Evolutionary conservation across 2,113 vertebrate species (phyloP).

Genomic region (Sander lucioperca): DNA sequence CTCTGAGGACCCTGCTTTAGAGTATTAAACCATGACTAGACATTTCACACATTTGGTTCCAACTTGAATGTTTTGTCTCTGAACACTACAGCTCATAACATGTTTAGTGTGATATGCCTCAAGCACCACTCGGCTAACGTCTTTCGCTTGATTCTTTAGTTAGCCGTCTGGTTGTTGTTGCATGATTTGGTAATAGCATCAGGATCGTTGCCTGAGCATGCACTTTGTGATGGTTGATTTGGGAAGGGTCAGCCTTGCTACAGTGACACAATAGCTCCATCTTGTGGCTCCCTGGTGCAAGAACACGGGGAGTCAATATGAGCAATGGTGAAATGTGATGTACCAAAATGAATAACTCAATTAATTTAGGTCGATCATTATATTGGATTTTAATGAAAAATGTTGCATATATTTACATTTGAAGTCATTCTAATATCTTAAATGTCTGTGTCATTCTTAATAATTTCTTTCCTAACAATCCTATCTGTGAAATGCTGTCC

Average conservation of each 20-base stretch:
- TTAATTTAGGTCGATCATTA: too few species aligned
- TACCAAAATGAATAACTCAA: too few species aligned
- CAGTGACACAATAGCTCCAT: constrained; percentile 1
- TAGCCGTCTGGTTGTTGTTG: too few species aligned
- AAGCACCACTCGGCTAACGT: too few species aligned
- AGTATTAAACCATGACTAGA: not conserved
- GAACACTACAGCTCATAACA: not conserved
- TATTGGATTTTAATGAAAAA: too few species aligned
- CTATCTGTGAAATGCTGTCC: not conserved
- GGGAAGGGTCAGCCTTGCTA: not conserved
- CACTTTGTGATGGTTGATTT: not conserved
- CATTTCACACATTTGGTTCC: not conserved
- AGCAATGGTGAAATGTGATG: not conserved
- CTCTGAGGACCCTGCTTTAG: not conserved
- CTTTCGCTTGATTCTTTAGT: not conserved
- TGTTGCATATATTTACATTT: too few species aligned
- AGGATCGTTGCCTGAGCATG: not conserved
- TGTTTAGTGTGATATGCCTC: not conserved
- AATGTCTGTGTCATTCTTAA: too few species aligned
- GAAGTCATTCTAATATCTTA: too few species aligned
- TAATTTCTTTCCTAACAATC: too few species aligned
- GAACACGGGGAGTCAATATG: not conserved
- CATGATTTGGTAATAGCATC: not conserved
- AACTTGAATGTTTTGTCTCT: not conserved
- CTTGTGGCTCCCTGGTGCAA: constrained; percentile 28